These are phyloP conservation scores for Patagioenas fasciata DNA, from an alignment of 2,113 vertebrate genomes.

Conservation along the genomic window DNA sequence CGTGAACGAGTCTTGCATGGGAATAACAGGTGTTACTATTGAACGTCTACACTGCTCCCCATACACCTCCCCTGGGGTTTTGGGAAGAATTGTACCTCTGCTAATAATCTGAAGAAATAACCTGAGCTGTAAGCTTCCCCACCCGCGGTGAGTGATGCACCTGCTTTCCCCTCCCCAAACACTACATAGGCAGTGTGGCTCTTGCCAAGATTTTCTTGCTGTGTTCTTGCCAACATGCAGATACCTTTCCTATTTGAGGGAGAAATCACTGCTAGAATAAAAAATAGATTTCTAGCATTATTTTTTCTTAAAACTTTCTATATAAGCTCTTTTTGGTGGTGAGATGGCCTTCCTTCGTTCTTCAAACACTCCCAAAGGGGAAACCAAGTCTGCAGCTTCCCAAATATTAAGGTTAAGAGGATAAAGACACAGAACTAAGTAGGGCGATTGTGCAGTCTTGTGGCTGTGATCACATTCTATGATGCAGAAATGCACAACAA, in stretches of 20 bases:
- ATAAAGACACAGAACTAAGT: not conserved
- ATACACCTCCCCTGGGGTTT: accelerated
- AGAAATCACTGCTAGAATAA: not conserved
- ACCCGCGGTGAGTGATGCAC: accelerated
- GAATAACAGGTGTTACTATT: accelerated
- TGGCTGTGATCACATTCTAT: accelerated
- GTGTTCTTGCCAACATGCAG: not conserved
- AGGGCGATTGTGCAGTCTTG: not conserved
- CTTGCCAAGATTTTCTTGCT: not conserved
- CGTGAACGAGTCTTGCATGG: accelerated
- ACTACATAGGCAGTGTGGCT: accelerated
- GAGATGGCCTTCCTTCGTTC: not conserved
- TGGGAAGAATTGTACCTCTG: too few relatives aligned
- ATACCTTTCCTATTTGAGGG: not conserved
- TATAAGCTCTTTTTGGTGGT: not conserved
- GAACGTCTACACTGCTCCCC: accelerated
- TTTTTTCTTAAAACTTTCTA: not conserved
- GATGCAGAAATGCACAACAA: not conserved
- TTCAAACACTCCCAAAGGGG: not conserved
- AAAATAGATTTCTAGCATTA: not conserved
- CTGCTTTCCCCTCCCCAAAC: not conserved
- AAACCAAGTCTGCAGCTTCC: not conserved
- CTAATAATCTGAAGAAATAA: accelerated
- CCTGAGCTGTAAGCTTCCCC: not conserved
- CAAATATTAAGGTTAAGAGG: not conserved